A percentile compares a stretch with the other conserved stretches of the same genome.
phyloP scores from a whole-genome alignment of 2,888 invertebrate species.

The Gastracanthus pulcherrimus region DNA sequence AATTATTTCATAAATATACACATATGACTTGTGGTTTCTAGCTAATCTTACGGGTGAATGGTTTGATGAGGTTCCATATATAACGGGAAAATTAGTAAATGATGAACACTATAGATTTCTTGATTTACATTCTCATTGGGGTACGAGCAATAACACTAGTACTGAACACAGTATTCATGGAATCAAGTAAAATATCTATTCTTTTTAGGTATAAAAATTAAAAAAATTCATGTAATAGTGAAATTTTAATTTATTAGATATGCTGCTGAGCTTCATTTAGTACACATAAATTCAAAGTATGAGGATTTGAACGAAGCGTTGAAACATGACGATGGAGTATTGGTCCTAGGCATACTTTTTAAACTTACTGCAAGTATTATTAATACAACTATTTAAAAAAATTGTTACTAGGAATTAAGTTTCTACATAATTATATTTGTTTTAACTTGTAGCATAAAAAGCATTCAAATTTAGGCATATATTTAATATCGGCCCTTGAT shows the following conservation, averaged over 20 bases:
- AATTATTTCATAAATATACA: not conserved
- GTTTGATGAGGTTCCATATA: not conserved
- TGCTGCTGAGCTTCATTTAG: constrained; percentile 11
- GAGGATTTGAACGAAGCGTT: not conserved
- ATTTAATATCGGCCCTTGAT: not conserved
- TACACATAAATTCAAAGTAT: constrained; percentile 3
- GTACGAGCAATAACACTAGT: not conserved
- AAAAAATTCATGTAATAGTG: not conserved
- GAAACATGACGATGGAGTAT: not conserved
- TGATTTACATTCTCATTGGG: constrained; percentile 10
- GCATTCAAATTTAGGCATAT: not conserved
- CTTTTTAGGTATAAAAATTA: not conserved
- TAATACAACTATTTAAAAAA: not conserved
- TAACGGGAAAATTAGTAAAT: constrained; percentile 2
- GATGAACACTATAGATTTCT: not conserved
- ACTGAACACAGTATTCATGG: constrained; percentile 21
- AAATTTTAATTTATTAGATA: not conserved
- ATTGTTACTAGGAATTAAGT: not conserved
- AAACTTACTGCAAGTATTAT: not conserved
- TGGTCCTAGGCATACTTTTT: constrained; percentile 3
- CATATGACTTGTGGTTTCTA: not conserved
- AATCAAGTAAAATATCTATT: not conserved
- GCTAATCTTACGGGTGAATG: constrained; percentile 4
- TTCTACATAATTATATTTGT: not conserved
- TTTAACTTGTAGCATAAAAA: not conserved